Base-by-base conservation (phyloP, 1,140 invertebrate species). In the Drosophila asahinai region DNA sequence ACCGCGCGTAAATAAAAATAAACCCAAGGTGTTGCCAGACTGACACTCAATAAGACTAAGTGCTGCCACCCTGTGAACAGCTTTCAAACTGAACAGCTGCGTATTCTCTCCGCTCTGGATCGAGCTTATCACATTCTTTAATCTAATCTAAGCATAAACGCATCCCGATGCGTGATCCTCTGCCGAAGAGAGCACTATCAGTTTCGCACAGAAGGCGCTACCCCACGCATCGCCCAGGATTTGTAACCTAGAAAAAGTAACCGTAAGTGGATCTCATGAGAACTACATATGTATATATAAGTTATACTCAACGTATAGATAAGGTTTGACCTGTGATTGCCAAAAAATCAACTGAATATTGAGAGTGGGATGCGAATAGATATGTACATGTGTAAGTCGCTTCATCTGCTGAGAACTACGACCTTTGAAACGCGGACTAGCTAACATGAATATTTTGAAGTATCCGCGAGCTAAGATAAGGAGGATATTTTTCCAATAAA, bases 141-240 rank as follows among this genome's bases (percentile, higher is more conserved):
- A 84, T 89, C 86, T 90, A 73, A 90, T 89, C 86, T 68, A 43
- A 54, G 43, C 49, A 52, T 68, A 67, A 71, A 75, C 55, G 36
- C 25, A 48, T 36, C 36, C 15, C 52, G 6, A 54, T 36, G 52
- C 19, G 36, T 38, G 17, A 66, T 66, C 25, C 25, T 43, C 14
- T 12, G 55, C 12, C 38, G 45, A 40, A 40, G 30, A 36, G 33
- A 54, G 51, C 12, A 9, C 25, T 15, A 0, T 43, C 19, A 73
- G 70, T 72, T 60, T 75, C 49, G 45, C 72, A 55, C 61, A 62
- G 17, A 80, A 83, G 77, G 65, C 80, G 61, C 58, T 76, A 62
- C 59, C 62, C 43, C 25, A 19, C 52, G 58, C 55, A 55, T 77
- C 38, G 64, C 11, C 33, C 17, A 54, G 51, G 11, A 40, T 48